Base-by-base conservation (phyloP, 2,797 vertebrate genomes). In the Pangasius mekongensis region DNA sequence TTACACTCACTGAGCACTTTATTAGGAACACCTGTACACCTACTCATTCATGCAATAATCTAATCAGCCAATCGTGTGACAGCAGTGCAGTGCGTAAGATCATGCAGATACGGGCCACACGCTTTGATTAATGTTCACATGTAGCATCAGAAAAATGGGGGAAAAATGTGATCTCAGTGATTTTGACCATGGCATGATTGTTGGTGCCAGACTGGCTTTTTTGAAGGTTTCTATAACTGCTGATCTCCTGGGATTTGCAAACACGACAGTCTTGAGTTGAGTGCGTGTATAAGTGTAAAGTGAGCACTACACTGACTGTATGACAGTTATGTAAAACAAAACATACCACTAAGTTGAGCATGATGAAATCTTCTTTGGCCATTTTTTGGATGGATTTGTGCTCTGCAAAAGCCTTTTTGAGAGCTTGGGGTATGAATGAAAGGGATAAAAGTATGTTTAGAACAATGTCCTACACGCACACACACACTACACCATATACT, bases 311-410 rank as follows among this genome's bases (percentile, higher is more conserved):
- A 36, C 0, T 33, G 30, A 54, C 6, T 33, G 27, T 58, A 7
- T 0, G 16, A 39, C 30, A 90, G 18, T 85, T 52, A 81, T 83
- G 76, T 84, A 66, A 27, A 54, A 77, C 33, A 8, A 36, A 36
- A 36, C 36, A 93, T 93, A 96, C 95, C 92, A 95, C 74, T 71
- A 96, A 2, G 86, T 96, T 96, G 82, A 96, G 84, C 95, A 96
- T 96, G 91, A 96, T 90, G 90, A 97, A 96, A 91, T 96, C 93
- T 18, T 93, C 88, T 91, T 92, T 92, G 86, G 95, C 95, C 94
- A 96, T 91, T 92, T 93, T 94, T 92, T 95, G 95, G 84, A 96
- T 91, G 30, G 88, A 39, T 86, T 92, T 84, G 1, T 94, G 85
- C 36, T 88, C 89, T 80, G 3, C 60, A 90, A 96, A 96, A 4